Percentiles rank a stretch among this genome's conserved stretches.
These are phyloP conservation scores for Oscheius onirici DNA, from an alignment of 2,888 invertebrate genomes.

Conservation along the genomic window DNA sequence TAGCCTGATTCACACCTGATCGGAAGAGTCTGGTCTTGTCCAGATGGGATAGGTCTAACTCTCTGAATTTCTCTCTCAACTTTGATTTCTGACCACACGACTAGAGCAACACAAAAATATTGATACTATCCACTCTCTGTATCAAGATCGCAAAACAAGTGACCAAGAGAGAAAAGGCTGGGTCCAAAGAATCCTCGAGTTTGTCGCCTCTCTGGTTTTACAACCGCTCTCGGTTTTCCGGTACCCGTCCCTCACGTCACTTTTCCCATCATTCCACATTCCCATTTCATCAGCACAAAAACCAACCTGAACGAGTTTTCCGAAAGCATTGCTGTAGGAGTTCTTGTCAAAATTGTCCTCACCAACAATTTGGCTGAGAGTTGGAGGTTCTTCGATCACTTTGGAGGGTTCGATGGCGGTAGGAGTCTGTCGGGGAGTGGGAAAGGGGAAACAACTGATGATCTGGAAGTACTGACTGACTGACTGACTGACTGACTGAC, in stretches of 20 bases:
- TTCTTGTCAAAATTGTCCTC: constrained; percentile 28
- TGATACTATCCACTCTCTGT: too few species aligned
- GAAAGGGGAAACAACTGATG: constrained; percentile 68
- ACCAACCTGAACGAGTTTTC: constrained; percentile 51
- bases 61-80: too few species aligned
- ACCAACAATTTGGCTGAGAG: constrained; percentile 9
- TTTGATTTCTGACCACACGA: too few species aligned
- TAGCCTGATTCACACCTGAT: too few species aligned
- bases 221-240: neutral
- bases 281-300: neutral
- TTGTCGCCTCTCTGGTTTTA: too few species aligned
- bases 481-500: too few species aligned
- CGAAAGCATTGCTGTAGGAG: constrained; percentile 48
- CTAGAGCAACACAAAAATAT: too few species aligned
- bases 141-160: neutral
- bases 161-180: neutral
- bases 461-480: constrained; percentile 61
- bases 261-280: neutral
- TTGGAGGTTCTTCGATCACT: constrained; percentile 21
- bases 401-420: constrained; percentile 34
- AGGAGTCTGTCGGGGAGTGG: constrained; percentile 45
- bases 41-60: too few species aligned
- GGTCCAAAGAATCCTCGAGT: too few species aligned
- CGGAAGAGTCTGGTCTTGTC: too few species aligned
- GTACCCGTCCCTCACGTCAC: neutral